Percentiles rank a stretch among this genome's conserved stretches.
Conservation (phyloP, 1,140 invertebrate genomes). For the Zaprionus camerounensis region DNA sequence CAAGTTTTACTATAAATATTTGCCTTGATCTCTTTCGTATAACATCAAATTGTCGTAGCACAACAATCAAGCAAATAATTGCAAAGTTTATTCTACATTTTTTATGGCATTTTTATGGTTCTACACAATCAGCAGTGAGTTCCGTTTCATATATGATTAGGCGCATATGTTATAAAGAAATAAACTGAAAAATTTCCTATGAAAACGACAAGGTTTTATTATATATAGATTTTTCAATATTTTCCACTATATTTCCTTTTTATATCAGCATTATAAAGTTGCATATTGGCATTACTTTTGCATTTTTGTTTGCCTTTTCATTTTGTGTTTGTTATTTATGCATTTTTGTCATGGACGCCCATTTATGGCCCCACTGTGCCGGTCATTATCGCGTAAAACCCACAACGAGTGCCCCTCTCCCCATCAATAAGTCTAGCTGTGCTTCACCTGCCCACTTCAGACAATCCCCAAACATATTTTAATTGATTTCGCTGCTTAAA, state of each 20-base stretch:
- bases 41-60: background rate
- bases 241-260: background rate
- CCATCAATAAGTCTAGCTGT: background rate
- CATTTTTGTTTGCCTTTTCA: conserved; percentile 42
- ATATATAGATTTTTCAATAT: background rate
- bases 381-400: conserved; percentile 70
- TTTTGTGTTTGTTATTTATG: conserved; percentile 65
- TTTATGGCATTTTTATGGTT: background rate
- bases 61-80: conserved; percentile 7
- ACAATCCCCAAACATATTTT: conserved; percentile 63
- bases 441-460: conserved; percentile 16
- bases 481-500: conserved; percentile 72
- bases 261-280: background rate
- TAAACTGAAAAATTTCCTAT: background rate
- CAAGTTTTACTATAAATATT: background rate
- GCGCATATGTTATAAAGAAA: background rate
- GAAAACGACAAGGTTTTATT: background rate
- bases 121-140: background rate
- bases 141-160: background rate
- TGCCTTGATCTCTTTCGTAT: background rate
- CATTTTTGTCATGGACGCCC: conserved; percentile 76
- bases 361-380: conserved; percentile 29
- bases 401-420: conserved; percentile 8
- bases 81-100: background rate
- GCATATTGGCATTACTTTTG: background rate